Base-by-base conservation (phyloP, 2,797 vertebrate species). In the Enteromius anoplus region DNA sequence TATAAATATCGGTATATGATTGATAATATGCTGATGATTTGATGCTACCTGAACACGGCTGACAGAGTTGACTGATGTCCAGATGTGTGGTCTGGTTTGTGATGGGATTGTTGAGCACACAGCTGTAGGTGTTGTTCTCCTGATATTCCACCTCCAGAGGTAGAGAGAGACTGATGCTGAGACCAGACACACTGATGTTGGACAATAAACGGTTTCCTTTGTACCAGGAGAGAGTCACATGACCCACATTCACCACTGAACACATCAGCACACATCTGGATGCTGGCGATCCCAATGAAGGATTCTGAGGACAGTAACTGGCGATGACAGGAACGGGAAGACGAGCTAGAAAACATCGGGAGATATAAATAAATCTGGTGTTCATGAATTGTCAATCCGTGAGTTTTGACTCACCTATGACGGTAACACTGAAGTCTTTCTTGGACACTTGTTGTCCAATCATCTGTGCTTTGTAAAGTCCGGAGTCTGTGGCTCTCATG, bases 161-260 rank as follows among this genome's bases (percentile, higher is more conserved):
- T 62, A 62, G 3, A 62, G 60, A 62, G 12, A 64, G 1, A 0
- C 14, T 32, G 14, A 1, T 32, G 60, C 26, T 32, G 26, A 64
- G 26, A 64, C 32, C 60, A 64, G 14, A 64, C 26, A 64, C 60
- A 64, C 60, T 64, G 60, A 64, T 32, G 26, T 14, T 64, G 60
- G 60, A 64, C 26, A 64, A 64, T 64, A 64, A 7, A 32, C 26
- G 17, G 14, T 32, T 32, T 64, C 58, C 37, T 68, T 68, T 40
- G 65, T 40, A 68, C 75, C 58, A 77, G 75, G 58, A 68, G 34
- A 68, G 65, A 68, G 10, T 68, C 34, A 68, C 65, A n/a, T n/a
- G 19, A 40, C 34, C 0, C 19, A 40, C 65, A 5, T 68, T 68
- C 69, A 71, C 23, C 15, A 10, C 45, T 19, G 69, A 71, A 71